Evolutionary conservation across 1,140 invertebrate species (phyloP), one percentile per base, ranked within the genome.

Genomic region (Rhopalosiphum padi): DNA sequence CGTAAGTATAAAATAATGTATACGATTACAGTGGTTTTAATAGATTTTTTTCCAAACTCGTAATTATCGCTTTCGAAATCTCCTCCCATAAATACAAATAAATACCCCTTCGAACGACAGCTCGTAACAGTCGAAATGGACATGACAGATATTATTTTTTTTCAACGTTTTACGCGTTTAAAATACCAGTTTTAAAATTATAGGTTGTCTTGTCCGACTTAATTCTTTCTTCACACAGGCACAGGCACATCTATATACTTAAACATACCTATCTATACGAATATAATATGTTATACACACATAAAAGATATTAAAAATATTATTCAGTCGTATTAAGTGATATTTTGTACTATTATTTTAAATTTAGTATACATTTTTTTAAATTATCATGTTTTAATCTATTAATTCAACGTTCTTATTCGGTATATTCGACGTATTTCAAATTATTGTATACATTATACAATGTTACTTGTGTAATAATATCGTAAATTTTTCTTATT

Each of bases 111-210:
- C 89, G 89, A 15, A 60, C 89, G 89, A 68, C 89, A 90, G 88
- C 88, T 90, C 89, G 89, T 90, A 90, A 90, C 89, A 90, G 89
- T 90, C 89, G 89, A 90, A 90, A 90, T 43, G 89, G 55, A 90
- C 89, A 68, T 90, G 89, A 90, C 89, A 68, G 53, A 90, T 90
- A 90, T 68, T 90, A 90, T 90, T 55, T 60, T 90, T 89, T 55
- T 43, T 41, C 18, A 68, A 68, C 89, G 89, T 90, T 90, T 90
- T 90, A 90, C 89, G 55, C 89, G 89, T 90, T 89, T 89, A 89
- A 89, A 89, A 89, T 89, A 89, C 88, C 88, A 55, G 88, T 89
- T 90, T 90, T 90, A 68, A 90, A 90, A 90, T 90, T 90, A 68
- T 68, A 60, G 89, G 89, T 90, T 90, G 89, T 90, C 89, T 68